A percentile compares a stretch with the other conserved stretches of the same genome.
phyloP scores from a whole-genome alignment of 2,113 vertebrate genomes.

The Phrynosoma blainvillii region DNA sequence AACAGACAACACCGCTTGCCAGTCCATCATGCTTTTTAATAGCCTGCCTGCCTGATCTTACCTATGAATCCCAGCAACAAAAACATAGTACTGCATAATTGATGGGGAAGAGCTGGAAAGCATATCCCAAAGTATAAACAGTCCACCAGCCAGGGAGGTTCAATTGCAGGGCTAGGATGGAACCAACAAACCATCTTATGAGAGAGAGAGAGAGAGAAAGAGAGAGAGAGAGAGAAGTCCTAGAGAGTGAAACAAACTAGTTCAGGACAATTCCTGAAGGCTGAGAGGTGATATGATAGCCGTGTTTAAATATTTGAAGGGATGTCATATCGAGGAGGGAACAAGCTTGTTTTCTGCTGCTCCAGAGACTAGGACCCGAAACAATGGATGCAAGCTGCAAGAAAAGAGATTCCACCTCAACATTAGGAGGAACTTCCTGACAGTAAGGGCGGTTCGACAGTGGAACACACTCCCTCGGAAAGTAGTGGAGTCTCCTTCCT shows the following conservation, averaged over 20 bases:
- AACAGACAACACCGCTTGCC: neutral
- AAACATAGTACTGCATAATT: neutral
- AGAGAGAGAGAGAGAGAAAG: neutral
- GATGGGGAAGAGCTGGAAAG: neutral
- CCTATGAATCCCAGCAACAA: neutral
- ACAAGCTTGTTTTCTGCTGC: too few species aligned
- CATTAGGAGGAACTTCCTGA: too few species aligned
- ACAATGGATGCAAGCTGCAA: too few species aligned
- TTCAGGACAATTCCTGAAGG: neutral
- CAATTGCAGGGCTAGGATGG: neutral
- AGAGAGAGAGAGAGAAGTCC: neutral
- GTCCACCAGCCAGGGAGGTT: neutral
- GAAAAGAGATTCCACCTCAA: too few species aligned
- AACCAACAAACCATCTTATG: neutral
- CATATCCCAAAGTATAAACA: neutral
- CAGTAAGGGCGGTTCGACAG: too few species aligned
- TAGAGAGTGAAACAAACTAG: neutral
- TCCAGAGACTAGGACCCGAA: too few species aligned
- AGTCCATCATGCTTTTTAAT: neutral
- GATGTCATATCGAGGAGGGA: too few species aligned
- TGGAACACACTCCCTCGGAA: too few species aligned
- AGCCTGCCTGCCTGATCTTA: neutral
- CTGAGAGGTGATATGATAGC: too few species aligned
- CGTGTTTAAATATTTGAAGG: too few species aligned
- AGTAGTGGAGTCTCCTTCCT: too few species aligned